Base-by-base conservation (phyloP, 2,888 invertebrate species). In the Augiades crinisus region DNA sequence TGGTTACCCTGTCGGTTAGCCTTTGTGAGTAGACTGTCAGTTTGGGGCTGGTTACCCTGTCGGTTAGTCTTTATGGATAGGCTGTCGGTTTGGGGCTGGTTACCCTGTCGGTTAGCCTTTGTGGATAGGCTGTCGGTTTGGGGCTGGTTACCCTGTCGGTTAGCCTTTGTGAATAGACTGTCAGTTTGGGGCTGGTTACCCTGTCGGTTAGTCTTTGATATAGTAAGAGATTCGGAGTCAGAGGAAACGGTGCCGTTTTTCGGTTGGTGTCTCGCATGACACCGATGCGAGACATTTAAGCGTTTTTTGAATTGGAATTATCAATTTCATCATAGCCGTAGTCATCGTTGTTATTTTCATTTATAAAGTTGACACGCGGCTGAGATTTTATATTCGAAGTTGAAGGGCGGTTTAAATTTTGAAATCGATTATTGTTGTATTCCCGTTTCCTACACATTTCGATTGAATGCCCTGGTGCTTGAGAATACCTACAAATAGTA, bases 401-500 rank as follows among this genome's bases (percentile, higher is more conserved):
- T 10, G 10, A 19, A 21, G 1, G 37, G 7, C 17, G 21, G 3
- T 7, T 13, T 10, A 22, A 5, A 5, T 22, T 13, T 12, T 17
- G 17, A 12, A 12, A 19, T 17, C 37, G 37, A 7, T 37, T 37
- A 5, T 37, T 37, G 3, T 37, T 37, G 7, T 19, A 37, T 12
- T 37, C 37, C 2, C 37, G 37, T 21, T 37, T 37, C 3, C 37
- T 10, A 21, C 37, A 37, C 1, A 21, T 10, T 21, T 37, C 37
- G 2, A 37, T 12, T 6, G 37, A 19, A 21, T 37, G 37, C n/a
- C 37, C 37, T 1, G 21, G 19, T 2, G 5, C 6, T 21, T 44
- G 19, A 30, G 31, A 44, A 8, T 44, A 44, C 13, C 43, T 5
- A 8, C 43, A 44, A 8, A 44, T 24, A 21, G 7, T 38, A 5